Evolutionary conservation across 2,888 invertebrate species (phyloP), one percentile per base, ranked within the genome.

Genomic region (Drosophila dives): DNA sequence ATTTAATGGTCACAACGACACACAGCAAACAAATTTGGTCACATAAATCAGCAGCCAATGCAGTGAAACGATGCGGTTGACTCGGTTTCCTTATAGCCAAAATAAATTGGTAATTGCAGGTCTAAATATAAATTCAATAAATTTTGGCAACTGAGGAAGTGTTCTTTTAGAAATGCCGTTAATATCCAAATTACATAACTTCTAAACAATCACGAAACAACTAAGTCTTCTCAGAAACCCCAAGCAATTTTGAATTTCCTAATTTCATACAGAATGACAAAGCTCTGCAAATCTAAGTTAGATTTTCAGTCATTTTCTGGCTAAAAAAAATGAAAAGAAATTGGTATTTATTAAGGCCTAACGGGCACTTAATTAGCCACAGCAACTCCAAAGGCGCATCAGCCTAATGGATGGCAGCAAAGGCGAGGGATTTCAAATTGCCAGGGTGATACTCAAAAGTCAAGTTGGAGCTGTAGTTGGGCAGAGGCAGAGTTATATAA

Each of bases 1-100:
- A 92, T 92, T 91, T 92, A 92, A 92, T 92, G 92, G 92, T 85
- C 89, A 84, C 88, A 90, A 75, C 88, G 87, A 90, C 87, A 84
- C 69, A 67, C 26, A 61, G 50, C 48, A 71, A 55, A 50, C 51
- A 81, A 76, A 78, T 66, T 61, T 54, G 17, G 0, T 23, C 63
- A 51, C 71, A 88, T 85, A 88, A 88, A 81, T 85, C 87, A 87
- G 69, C 49, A 40, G 55, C 12, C 61, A 66, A 59, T 81, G 85
- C 81, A 85, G 76, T 58, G 40, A 49, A 79, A 62, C 64, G 75
- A 58, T 75, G 79, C 72, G 77, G 75, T 56, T 75, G 50, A 38
- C 38, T 71, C 20, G 29, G 20, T 8, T 66, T 42, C 26, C 23
- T 23, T 15, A 12, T 15, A 1, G 15, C 8, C 0, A 20, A n/a